phyloP scores from a whole-genome alignment of 2,113 vertebrate genomes.

The Bolborhynchus lineola region DNA sequence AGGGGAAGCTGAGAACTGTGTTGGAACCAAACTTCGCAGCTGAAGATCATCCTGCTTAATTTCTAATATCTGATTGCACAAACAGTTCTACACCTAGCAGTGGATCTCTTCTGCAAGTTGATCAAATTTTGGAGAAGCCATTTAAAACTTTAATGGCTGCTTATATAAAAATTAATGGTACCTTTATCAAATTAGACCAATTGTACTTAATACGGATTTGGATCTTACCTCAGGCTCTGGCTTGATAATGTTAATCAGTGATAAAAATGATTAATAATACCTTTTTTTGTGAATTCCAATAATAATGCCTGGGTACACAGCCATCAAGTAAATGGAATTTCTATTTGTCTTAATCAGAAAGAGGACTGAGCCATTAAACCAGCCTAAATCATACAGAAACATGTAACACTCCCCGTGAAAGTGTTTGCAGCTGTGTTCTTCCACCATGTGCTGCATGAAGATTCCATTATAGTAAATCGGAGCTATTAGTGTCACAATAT shows the following conservation, averaged over 20 bases:
- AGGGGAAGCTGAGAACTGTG: background rate
- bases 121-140: background rate
- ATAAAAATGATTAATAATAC: background rate
- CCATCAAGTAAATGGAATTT: background rate
- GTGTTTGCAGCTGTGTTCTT: slow-evolving; percentile 46
- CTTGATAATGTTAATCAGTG: slow-evolving; percentile 10
- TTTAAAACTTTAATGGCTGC: background rate
- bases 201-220: background rate
- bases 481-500: slow-evolving; percentile 58
- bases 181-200: background rate
- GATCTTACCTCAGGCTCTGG: background rate
- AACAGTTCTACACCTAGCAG: background rate
- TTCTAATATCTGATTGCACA: background rate
- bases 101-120: background rate
- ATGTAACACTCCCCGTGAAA: background rate
- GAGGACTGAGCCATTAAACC: background rate
- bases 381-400: slow-evolving; percentile 13
- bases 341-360: slow-evolving; percentile 17
- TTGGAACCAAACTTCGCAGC: background rate
- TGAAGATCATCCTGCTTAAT: background rate
- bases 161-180: background rate
- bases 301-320: background rate
- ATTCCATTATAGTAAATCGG: slow-evolving; percentile 26
- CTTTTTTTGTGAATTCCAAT: background rate
- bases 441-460: background rate